Evolutionary conservation across 2,113 vertebrate genomes (phyloP), one percentile per base, ranked within the genome.

Genomic region (Anthoscopus minutus): DNA sequence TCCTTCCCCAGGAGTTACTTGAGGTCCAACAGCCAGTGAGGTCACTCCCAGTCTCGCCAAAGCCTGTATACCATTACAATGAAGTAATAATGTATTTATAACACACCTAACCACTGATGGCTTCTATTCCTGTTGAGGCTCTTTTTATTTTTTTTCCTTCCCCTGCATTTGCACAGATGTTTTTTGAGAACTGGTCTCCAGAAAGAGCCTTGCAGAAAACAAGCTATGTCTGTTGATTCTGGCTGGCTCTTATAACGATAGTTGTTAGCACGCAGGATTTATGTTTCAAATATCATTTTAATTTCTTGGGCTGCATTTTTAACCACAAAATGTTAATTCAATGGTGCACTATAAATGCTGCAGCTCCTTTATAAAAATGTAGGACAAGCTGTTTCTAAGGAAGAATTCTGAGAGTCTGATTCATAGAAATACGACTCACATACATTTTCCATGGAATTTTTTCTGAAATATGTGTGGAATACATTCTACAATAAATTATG

Each of bases 201-300:
- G 96, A 97, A 98, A 97, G 88, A 97, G 94, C 94, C 96, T 95
- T 95, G 92, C 85, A 97, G 96, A 98, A 98, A 98, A 98, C 98
- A 98, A 97, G 96, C 96, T 95, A 51, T 95, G 97, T 95, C 97
- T 98, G 97, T 98, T 98, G 97, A 97, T 97, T 96, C 98, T 98
- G 97, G 98, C 97, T 94, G 96, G 96, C 76, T 96, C 89, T 95
- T 97, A 80, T 95, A 96, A 97, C 56, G 94, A 97, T 93, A 95
- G 97, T 98, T 98, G 98, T 98, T 98, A 98, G 97, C 97, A 96
- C 92, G 1, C 85, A 93, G 97, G 97, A 98, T 98, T 98, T 98
- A 98, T 98, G 98, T 98, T 97, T 98, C 97, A 97, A 98, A 98
- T 98, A 98, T 97, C 93, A 97, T 98, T 98, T 98, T 97, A 98